phyloP scores from a whole-genome alignment of 2,888 invertebrate species.

The Mycalesis mineus region DNA sequence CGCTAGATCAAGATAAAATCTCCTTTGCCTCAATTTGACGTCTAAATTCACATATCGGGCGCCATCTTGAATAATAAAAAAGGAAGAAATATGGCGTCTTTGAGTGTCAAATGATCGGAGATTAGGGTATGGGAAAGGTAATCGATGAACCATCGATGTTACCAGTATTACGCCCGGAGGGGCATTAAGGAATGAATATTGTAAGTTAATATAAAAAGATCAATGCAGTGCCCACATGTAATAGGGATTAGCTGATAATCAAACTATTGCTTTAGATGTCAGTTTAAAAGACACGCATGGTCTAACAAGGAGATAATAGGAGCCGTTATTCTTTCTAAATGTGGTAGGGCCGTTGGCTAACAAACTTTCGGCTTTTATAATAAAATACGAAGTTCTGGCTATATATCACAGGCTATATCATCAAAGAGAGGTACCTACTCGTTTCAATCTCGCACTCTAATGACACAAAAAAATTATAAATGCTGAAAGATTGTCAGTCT shows the following conservation, averaged over 20 bases:
- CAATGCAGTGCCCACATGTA: conserved; percentile 7
- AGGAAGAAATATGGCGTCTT: conserved; percentile 34
- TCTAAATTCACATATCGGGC: conserved; percentile 59
- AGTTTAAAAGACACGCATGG: conserved; percentile 1
- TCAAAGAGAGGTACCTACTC: no score
- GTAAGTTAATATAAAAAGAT: conserved; percentile 11
- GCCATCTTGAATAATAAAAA: conserved; percentile 51
- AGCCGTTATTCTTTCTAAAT: neutral
- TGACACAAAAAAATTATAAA: no score
- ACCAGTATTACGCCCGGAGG: conserved; percentile 25
- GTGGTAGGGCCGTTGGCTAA: no score
- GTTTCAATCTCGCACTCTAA: no score
- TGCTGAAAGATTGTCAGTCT: no score
- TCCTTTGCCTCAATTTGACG: conserved; percentile 51
- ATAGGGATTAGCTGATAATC: conserved; percentile 14
- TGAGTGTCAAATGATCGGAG: conserved; percentile 45
- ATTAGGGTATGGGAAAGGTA: conserved; percentile 34
- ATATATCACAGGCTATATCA: no score
- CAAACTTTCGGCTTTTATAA: no score
- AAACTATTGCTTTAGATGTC: conserved; percentile 13
- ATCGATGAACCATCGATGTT: conserved; percentile 34
- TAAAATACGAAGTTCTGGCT: no score
- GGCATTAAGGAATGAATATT: conserved; percentile 6
- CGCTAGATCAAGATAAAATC: conserved; percentile 51
- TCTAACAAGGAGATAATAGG: neutral